Evolutionary conservation across 53 echinoderm and acorn worm species (phyloP).

Genomic region (Patiria pectinifera): DNA sequence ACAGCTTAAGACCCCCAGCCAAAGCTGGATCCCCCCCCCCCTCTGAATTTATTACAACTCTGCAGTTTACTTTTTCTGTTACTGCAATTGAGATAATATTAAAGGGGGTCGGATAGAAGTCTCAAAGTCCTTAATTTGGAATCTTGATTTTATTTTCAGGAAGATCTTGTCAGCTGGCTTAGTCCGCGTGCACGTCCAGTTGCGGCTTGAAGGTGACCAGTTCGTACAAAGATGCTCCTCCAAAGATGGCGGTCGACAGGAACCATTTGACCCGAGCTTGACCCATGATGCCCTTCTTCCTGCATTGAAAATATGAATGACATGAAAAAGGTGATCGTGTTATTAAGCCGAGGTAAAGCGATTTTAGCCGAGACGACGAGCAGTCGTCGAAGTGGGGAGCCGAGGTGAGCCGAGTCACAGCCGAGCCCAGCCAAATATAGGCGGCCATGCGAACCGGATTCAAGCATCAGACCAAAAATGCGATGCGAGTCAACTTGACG

Average conservation of each 20-base stretch:
- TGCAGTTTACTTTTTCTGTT: not conserved
- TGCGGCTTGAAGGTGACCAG: not conserved
- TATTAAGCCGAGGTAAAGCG: not conserved
- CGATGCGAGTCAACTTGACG: too few species aligned
- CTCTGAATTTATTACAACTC: too few species aligned
- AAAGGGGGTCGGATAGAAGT: not conserved
- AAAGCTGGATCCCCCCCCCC: too few species aligned
- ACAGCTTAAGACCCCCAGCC: too few species aligned
- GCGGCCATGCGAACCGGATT: too few species aligned
- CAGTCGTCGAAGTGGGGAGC: too few species aligned
- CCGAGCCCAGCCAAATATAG: too few species aligned
- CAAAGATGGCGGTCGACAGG: slow-evolving; percentile 34
- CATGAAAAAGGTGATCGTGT: not conserved
- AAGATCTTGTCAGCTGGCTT: not conserved
- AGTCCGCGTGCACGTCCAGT: not conserved
- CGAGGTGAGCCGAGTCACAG: too few species aligned
- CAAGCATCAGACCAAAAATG: too few species aligned
- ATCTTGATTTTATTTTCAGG: not conserved
- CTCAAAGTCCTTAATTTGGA: not conserved
- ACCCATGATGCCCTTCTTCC: slow-evolving; percentile 33
- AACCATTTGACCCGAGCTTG: slow-evolving; percentile 44
- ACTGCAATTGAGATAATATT: too few species aligned
- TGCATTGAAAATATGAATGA: not conserved
- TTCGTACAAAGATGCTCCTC: slow-evolving; percentile 50
- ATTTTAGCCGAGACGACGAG: too few species aligned